These are phyloP conservation scores for Bombyx mandarina DNA, from an alignment of 1,140 invertebrate species.

Conservation along the genomic window DNA sequence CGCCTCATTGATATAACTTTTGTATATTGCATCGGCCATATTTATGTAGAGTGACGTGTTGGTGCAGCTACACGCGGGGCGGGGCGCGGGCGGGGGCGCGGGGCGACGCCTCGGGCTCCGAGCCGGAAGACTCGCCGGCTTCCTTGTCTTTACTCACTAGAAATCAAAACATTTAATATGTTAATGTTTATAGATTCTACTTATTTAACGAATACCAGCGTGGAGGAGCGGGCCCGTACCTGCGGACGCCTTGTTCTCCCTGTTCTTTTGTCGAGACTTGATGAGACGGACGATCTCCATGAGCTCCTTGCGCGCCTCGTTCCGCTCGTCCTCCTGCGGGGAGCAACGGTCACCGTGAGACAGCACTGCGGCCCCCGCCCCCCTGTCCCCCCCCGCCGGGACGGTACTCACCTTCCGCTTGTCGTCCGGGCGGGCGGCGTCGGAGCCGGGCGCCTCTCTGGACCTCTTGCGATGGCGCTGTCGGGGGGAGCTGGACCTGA, in stretches of 20 bases:
- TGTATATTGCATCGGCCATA: too few species aligned
- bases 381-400: too few species aligned
- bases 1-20: not conserved
- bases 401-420: too few species aligned
- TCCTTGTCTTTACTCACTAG: conserved; percentile 25
- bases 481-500: too few species aligned
- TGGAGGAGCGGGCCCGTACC: conserved; percentile 17
- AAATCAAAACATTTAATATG: not conserved
- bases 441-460: too few species aligned
- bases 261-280: conserved; percentile 47
- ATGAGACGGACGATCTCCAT: conserved; percentile 61
- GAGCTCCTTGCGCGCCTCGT: conserved; percentile 31
- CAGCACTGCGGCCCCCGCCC: too few species aligned
- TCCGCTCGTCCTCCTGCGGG: conserved; percentile 20
- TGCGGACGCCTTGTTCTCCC: conserved; percentile 42
- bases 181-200: not conserved
- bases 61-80: conserved; percentile 22
- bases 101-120: conserved; percentile 20
- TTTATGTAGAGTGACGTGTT: conserved; percentile 2
- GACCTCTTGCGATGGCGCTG: too few species aligned
- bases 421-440: too few species aligned
- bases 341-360: too few species aligned
- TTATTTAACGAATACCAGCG: not conserved
- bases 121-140: conserved; percentile 29
- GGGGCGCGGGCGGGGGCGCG: conserved; percentile 17